These are phyloP conservation scores for Lepus europaeus DNA, from an alignment of 2,113 vertebrate species.

Conservation along the genomic window DNA sequence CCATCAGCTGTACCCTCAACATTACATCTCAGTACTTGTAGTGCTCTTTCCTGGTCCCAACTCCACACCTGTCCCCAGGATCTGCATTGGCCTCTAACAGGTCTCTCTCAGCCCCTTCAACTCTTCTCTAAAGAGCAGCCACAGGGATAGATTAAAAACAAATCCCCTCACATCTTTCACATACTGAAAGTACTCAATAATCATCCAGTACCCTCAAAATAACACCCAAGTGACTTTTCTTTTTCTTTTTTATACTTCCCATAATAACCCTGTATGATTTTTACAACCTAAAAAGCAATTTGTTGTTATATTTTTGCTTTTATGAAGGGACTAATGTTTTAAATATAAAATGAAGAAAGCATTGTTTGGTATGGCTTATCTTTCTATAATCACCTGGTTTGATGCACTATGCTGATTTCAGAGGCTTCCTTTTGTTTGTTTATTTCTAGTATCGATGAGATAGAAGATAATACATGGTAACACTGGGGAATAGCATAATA, in stretches of 20 bases:
- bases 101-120: neutral
- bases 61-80: neutral
- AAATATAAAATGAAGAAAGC: constrained; percentile 44
- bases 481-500: neutral
- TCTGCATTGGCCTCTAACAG: too few species aligned
- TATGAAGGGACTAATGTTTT: neutral
- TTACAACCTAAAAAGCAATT: constrained; percentile 10
- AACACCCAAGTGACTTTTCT: neutral
- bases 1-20: neutral
- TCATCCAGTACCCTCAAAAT: neutral
- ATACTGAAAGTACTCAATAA: neutral
- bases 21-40: neutral
- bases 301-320: neutral
- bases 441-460: constrained; percentile 21
- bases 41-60: neutral
- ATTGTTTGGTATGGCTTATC: constrained; percentile 6
- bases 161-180: neutral
- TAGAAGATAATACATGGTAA: constrained; percentile 9
- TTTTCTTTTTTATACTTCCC: constrained; percentile 39
- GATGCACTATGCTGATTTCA: constrained; percentile 28
- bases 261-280: constrained; percentile 10
- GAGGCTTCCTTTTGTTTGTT: constrained; percentile 49
- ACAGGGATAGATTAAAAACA: neutral
- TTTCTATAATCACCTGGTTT: constrained; percentile 47
- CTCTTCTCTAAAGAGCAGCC: neutral